Evolutionary conservation across 2,888 invertebrate species (phyloP).

Genomic region (Parnassius mnemosyne): DNA sequence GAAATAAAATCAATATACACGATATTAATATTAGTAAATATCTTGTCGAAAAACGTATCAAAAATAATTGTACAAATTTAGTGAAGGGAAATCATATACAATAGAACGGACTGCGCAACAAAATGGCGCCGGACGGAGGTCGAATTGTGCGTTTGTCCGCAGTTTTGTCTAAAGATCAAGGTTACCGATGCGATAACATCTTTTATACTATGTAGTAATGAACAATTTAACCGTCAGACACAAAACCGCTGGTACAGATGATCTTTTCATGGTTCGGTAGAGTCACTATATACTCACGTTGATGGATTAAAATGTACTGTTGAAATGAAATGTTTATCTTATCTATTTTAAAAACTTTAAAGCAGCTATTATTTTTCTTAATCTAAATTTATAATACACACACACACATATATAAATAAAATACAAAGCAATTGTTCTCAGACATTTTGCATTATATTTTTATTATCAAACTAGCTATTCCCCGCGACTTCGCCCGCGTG

Average conservation of each 20-base stretch:
- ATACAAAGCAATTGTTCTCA: neutral
- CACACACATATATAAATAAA: neutral
- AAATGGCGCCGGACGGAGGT: constrained; percentile 47
- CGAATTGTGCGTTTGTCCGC: constrained; percentile 43
- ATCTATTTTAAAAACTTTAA: too few relatives aligned
- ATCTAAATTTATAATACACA: neutral
- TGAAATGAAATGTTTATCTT: too few relatives aligned
- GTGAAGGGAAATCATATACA: constrained; percentile 28
- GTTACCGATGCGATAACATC: constrained; percentile 49
- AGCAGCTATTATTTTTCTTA: too few relatives aligned
- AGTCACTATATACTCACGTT: neutral
- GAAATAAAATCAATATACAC: too few relatives aligned
- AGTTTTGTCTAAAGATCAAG: constrained; percentile 62
- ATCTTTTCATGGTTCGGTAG: constrained; percentile 2
- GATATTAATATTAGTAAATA: too few relatives aligned
- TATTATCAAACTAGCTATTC: too few relatives aligned
- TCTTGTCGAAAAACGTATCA: neutral
- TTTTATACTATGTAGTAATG: constrained; percentile 25
- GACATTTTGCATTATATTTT: neutral
- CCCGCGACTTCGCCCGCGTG: too few relatives aligned
- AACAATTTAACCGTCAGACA: neutral
- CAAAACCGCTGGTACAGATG: neutral
- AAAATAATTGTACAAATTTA: constrained; percentile 8
- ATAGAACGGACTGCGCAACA: constrained; percentile 30
- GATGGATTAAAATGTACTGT: too few relatives aligned